Percentiles rank a stretch among this genome's conserved stretches.
Conservation (phyloP, 2,888 invertebrate genomes). For the Lymantria dispar region DNA sequence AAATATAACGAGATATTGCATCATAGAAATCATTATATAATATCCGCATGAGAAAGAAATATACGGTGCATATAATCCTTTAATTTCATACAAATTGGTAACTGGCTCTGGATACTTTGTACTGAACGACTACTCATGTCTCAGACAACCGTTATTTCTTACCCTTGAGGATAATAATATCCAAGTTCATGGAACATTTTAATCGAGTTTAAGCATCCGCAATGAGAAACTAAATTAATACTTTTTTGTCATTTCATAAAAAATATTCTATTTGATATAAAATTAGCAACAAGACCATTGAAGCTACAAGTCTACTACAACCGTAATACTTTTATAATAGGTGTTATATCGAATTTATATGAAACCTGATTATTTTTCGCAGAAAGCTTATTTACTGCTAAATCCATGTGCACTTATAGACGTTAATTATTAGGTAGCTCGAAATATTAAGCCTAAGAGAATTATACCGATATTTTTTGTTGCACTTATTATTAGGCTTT, state of each 20-base stretch:
- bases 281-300: conserved; percentile 61
- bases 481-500: conserved; percentile 78
- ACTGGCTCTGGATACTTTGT: conserved; percentile 75
- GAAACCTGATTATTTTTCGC: conserved; percentile 60
- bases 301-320: conserved; percentile 54
- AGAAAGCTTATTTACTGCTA: conserved; percentile 68
- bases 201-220: conserved; percentile 56
- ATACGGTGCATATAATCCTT: conserved; percentile 32
- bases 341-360: conserved; percentile 63
- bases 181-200: conserved; percentile 46
- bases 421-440: conserved; percentile 70
- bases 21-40: conserved; percentile 46
- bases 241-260: conserved; percentile 78
- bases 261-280: conserved; percentile 65
- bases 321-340: conserved; percentile 67
- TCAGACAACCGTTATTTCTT: conserved; percentile 55
- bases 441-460: conserved; percentile 75
- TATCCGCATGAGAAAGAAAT: conserved; percentile 58
- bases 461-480: conserved; percentile 71
- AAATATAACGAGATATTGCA: conserved; percentile 66
- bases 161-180: conserved; percentile 47
- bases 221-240: conserved; percentile 70
- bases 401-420: conserved; percentile 78
- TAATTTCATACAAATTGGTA: conserved; percentile 59
- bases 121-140: conserved; percentile 54